A percentile compares a stretch with the other conserved stretches of the same genome.
Evolutionary conservation across 2,113 vertebrate species (phyloP).

Genomic region (Equus przewalskii): DNA sequence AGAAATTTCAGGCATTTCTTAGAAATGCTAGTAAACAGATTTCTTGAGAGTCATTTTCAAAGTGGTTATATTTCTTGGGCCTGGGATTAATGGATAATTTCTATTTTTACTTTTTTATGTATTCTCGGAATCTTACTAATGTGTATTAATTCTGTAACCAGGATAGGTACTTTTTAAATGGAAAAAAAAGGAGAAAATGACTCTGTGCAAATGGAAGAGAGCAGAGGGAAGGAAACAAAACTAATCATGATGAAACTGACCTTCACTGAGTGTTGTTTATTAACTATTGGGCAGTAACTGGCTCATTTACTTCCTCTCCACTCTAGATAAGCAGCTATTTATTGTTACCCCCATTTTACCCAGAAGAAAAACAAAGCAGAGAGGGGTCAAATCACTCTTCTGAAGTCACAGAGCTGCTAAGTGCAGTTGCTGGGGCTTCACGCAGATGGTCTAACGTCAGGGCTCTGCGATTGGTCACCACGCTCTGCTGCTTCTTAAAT

Average conservation of each 20-base stretch:
- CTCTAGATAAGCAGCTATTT: not conserved
- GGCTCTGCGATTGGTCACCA: not conserved
- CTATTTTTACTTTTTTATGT: not conserved
- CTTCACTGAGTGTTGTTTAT: not conserved
- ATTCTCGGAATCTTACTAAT: not conserved
- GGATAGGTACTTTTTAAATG: not conserved
- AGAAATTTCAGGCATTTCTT: not conserved
- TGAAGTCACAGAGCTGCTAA: not conserved
- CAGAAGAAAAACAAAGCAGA: slow-evolving; percentile 4
- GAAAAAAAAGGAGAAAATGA: not conserved
- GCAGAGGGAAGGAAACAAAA: not conserved
- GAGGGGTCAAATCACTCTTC: not conserved
- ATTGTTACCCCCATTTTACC: not conserved
- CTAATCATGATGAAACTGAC: not conserved
- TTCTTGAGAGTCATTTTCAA: slow-evolving; percentile 45
- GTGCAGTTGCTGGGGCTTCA: not conserved
- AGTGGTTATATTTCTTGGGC: not conserved
- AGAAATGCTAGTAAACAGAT: not conserved
- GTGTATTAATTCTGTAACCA: slow-evolving; percentile 6
- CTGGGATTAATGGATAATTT: not conserved
- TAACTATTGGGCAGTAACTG: not conserved
- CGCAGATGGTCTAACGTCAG: not conserved
- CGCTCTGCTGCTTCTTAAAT: not conserved
- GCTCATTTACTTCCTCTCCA: not conserved
- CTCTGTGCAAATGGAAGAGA: not conserved